Evolutionary conservation across 1,140 invertebrate genomes (phyloP), one percentile per base, ranked within the genome.

Genomic region (Drosophila carrolli): DNA sequence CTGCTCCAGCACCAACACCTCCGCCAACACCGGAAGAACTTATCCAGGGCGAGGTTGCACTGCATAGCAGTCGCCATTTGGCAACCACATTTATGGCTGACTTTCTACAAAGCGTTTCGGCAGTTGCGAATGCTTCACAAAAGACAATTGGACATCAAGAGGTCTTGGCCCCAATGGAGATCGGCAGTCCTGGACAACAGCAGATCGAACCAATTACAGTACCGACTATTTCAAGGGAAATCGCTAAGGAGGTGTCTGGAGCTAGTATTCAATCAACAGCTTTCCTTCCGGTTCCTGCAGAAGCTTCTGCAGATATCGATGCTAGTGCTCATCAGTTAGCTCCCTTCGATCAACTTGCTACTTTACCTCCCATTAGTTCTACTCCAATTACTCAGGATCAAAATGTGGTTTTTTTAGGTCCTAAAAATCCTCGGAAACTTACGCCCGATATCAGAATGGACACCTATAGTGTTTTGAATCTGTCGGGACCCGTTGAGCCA

Each of bases 51-150:
- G 41, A 54, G 5, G 32, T 47, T 35, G 27, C 13, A 16, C 35
- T 47, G 4, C 40, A 19, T 29, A 60, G 47, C 16, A 53, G 51
- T 47, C 55, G 41, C 0, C 65, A 88, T 9, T 44, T 75, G 8
- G 62, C 62, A 1, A 43, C 43, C 7, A 51, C 2, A 14, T 86
- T 68, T 61, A 10, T 86, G 29, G 29, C 55, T 7, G 50, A 72
- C 44, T 47, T 86, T 10, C 19, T 86, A 0, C 61, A 75, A 51
- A 14, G 38, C 11, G 47, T 43, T 1, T 19, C 56, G 13, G 56
- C 27, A 35, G 23, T 27, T 10, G 38, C 27, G 9, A 2, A 13
- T 56, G n/a, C 14, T 19, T 37, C 32, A 5, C 32, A 7, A 1
- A 23, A 10, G 9, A 1, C 9, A 5, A 9, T 13, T 5, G 3